Evolutionary conservation across 2,797 vertebrate species (phyloP), one percentile per base, ranked within the genome.

Genomic region (Etheostoma nigrum): DNA sequence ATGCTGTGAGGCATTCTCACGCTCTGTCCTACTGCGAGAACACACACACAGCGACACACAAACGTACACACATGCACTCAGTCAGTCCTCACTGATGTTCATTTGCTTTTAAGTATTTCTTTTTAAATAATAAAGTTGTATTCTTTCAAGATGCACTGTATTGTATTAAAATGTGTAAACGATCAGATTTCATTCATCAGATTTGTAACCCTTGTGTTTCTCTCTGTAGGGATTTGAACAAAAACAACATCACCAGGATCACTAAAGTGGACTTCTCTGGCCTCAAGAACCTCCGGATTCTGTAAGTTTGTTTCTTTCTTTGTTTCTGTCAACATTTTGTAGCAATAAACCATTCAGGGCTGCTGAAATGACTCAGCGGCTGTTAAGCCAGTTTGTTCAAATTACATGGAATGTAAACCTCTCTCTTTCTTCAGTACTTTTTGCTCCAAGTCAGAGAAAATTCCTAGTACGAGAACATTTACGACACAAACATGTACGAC

Each of bases 201-300:
- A 68, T 49, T 6, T 2, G 7, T 73, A 53, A 61, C 60, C 16
- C 25, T 13, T 62, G 12, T 44, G n/a, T 85, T 51, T 87, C 23
- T 85, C 58, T 84, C 51, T 79, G 15, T 85, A 99, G 98, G 91
- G 98, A 99, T 91, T 91, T 99, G 91, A 97, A 99, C 92, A 96
- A 95, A 93, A 99, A 99, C 87, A 99, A 99, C 85, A 98, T 99
- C 92, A 98, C 97, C 73, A 96, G 97, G 82, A 96, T 99, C 91
- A 97, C 97, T 1, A 99, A 99, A 93, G 97, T 93, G 8, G 98
- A 99, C 90, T 99, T 99, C 58, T 93, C 96, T 2, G 97, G 96
- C 59, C 93, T 99, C 78, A 99, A 98, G 94, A 99, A 98, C 90
- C 97, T 99, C 62, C 95, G 98, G 72, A 98, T 99, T 89, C 93